Evolutionary conservation across 2,888 invertebrate genomes (phyloP).

Genomic region (Imbricaverruca yamaguchii): DNA sequence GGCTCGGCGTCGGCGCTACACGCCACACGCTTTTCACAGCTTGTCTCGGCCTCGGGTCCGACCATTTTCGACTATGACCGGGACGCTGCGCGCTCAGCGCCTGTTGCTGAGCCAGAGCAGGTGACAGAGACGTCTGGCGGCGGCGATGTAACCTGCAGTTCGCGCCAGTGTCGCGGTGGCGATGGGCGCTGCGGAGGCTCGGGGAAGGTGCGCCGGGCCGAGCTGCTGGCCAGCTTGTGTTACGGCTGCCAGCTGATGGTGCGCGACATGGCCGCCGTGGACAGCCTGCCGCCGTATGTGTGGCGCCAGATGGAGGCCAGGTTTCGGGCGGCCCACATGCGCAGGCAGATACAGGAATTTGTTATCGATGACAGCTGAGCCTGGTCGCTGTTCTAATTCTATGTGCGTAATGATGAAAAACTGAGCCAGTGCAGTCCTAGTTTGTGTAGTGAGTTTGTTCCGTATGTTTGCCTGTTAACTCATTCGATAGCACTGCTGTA

Average conservation of each 20-base stretch:
- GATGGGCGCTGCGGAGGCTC: not conserved
- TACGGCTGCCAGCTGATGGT: not conserved
- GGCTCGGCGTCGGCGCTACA: conserved; percentile 50
- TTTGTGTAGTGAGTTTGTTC: no score
- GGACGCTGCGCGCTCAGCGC: conserved; percentile 24
- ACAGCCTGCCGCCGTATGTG: not conserved
- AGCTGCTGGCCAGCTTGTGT: not conserved
- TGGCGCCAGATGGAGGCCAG: not conserved
- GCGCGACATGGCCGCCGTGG: not conserved
- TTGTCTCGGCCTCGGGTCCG: conserved; percentile 38
- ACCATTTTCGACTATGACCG: conserved; percentile 30
- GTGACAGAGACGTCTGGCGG: not conserved
- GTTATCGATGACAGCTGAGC: not conserved
- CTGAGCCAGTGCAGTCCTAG: no score
- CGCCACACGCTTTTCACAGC: conserved; percentile 54
- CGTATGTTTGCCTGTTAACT: no score
- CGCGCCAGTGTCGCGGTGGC: not conserved
- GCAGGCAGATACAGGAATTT: not conserved
- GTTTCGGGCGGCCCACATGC: not conserved
- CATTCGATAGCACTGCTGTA: no score
- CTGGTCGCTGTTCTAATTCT: no score
- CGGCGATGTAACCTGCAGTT: not conserved
- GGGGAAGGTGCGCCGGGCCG: not conserved
- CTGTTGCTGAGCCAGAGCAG: not conserved
- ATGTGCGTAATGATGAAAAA: no score